These are phyloP conservation scores for Falcaria lacertinaria DNA, from an alignment of 2,888 invertebrate species.

Conservation along the genomic window DNA sequence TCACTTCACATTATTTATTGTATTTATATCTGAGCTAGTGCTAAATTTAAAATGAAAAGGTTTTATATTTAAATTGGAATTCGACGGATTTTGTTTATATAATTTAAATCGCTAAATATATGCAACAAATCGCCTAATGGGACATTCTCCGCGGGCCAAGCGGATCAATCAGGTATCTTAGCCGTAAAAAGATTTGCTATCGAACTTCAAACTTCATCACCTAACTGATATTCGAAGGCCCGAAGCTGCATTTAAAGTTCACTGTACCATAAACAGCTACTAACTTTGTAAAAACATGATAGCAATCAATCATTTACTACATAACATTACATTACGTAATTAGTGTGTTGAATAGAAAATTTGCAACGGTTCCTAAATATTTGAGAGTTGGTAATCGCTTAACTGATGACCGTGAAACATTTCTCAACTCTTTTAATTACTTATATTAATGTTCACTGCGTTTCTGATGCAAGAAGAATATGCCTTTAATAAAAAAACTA, in stretches of 20 bases:
- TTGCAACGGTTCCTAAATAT: slow-evolving; percentile 5
- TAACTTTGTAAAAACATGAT: neutral
- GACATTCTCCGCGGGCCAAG: too few species aligned
- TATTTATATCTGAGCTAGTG: too few species aligned
- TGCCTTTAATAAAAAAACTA: slow-evolving; percentile 21
- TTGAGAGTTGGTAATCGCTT: slow-evolving; percentile 20
- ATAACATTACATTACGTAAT: neutral
- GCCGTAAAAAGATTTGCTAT: too few species aligned
- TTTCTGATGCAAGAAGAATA: slow-evolving; percentile 17
- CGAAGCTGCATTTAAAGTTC: neutral
- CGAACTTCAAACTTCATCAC: too few species aligned
- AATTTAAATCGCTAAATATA: too few species aligned
- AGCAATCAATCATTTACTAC: slow-evolving; percentile 5
- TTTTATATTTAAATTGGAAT: too few species aligned
- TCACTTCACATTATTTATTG: too few species aligned
- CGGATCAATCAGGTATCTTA: too few species aligned
- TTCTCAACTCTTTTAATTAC: slow-evolving; percentile 44
- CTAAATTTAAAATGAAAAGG: too few species aligned
- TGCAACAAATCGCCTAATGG: too few species aligned
- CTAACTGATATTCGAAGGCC: too few species aligned
- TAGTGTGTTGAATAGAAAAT: slow-evolving; percentile 1
- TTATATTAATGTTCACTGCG: slow-evolving; percentile 18
- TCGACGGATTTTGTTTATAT: too few species aligned
- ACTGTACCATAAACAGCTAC: neutral
- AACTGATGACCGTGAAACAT: slow-evolving; percentile 39